These are phyloP conservation scores for Neria commutata DNA, from an alignment of 2,888 invertebrate genomes.

Conservation along the genomic window DNA sequence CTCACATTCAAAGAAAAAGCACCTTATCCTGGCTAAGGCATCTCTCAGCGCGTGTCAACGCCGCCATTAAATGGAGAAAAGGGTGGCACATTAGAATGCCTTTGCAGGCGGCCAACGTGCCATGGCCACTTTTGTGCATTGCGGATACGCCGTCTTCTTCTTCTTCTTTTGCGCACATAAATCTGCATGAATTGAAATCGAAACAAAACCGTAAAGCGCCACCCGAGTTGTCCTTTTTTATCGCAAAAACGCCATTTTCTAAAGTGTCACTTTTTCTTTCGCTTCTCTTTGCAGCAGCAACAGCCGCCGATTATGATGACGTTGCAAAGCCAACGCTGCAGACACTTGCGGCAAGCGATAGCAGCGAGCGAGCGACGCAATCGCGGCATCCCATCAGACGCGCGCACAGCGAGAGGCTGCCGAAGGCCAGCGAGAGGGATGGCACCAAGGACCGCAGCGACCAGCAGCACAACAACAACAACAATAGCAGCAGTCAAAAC, in stretches of 20 bases:
- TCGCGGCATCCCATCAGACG: slow-evolving; percentile 61
- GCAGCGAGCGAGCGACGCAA: slow-evolving; percentile 44
- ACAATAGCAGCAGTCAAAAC: slow-evolving; percentile 23
- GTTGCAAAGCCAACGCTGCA: slow-evolving; percentile 37
- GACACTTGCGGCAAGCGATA: slow-evolving; percentile 28
- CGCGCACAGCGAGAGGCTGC: slow-evolving; percentile 58
- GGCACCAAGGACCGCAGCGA: slow-evolving; percentile 11
- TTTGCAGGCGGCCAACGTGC: not conserved
- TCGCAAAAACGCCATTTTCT: slow-evolving; percentile 16
- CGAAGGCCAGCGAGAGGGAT: slow-evolving; percentile 13
- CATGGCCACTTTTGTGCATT: not conserved
- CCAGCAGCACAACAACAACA: slow-evolving; percentile 17
- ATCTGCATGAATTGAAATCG: slow-evolving; percentile 36
- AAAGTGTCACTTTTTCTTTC: slow-evolving; percentile 4
- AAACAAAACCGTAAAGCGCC: slow-evolving; percentile 11
- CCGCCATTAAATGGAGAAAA: slow-evolving; percentile 14
- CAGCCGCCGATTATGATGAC: slow-evolving; percentile 20
- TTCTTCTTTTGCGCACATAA: slow-evolving; percentile 30
- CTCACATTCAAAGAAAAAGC: slow-evolving; percentile 40
- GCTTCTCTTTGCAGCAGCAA: slow-evolving; percentile 19
- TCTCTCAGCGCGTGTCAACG: slow-evolving; percentile 55
- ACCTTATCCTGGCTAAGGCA: slow-evolving; percentile 48
- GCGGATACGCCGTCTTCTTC: not conserved
- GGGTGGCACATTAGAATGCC: not conserved
- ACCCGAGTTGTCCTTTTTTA: slow-evolving; percentile 9